Evolutionary conservation across 1,140 invertebrate genomes (phyloP), one percentile per base, ranked within the genome.

Genomic region (Ostrea denselamellosa): DNA sequence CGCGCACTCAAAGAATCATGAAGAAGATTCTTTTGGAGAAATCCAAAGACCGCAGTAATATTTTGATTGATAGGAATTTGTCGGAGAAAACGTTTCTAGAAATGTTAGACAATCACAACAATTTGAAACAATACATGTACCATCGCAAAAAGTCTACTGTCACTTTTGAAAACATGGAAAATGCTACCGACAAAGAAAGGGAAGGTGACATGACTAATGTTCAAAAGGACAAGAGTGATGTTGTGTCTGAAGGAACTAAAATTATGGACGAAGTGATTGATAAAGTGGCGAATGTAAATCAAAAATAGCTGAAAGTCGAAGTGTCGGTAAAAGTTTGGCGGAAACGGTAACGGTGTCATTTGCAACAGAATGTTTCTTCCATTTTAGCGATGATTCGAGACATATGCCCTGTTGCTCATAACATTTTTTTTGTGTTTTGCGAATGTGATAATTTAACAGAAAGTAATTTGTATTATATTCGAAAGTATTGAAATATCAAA

Each of bases 11-110:
- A 25, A 65, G 65, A 54, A 88, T 88, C 3, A 83, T 85, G 28
- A 68, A 85, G 52, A 88, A 88, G 22, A 68, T 88, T 51, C 68
- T 88, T 19, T 58, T 88, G 19, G 87, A 88, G 28, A 52, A 88
- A 71, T 88, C 81, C 28, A 85, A 88, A 77, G 82, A 88, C 10
- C 44, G 84, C 7, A 88, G 87, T 77, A 65, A 88, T 65, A 56
- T 88, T 65, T 52, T 88, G 14, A 88, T 88, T n/a, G 65, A 88
- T 65, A 53, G 87, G 4, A 85, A 85, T 22, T 19, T 88, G 51
- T 85, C 87, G 10, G 52, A 77, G 34, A 22, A 81, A n/a, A 56
- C 22, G 12, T 88, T 88, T 53, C 52, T 56, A 52, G 68, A 58
- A 58, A 88, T 88, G 87, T 71, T 88, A 25, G 83, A 85, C 4